Evolutionary conservation across 1,140 invertebrate species (phyloP).

Genomic region (Tetranychus cinnabarinus): DNA sequence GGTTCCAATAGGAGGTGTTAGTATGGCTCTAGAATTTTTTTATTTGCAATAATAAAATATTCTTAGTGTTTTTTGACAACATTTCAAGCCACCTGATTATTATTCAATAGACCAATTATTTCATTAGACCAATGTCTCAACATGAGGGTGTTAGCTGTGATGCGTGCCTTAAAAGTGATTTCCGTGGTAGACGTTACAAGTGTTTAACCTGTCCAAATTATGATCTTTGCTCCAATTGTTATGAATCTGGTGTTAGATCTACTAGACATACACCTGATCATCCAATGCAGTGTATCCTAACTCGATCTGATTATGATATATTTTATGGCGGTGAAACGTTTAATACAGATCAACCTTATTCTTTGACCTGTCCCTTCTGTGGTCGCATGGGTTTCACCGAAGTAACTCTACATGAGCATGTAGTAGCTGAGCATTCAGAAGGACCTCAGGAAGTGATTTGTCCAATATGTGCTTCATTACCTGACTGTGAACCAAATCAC

Average conservation of each 20-base stretch:
- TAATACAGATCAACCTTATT: constrained; percentile 63
- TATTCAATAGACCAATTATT: too few relatives aligned
- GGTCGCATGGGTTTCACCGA: constrained; percentile 87
- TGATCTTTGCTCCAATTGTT: constrained; percentile 88
- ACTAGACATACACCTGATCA: constrained; percentile 80
- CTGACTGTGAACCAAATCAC: constrained; percentile 85
- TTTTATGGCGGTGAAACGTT: constrained; percentile 76
- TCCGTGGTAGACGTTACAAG: constrained; percentile 86
- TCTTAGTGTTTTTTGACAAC: too few relatives aligned
- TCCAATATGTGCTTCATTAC: constrained; percentile 41
- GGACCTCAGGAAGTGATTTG: constrained; percentile 59
- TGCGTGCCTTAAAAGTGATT: constrained; percentile 94
- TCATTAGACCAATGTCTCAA: background rate
- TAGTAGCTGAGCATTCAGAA: constrained; percentile 62
- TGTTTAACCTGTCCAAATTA: constrained; percentile 97
- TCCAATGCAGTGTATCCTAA: constrained; percentile 94
- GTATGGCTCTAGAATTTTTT: too few relatives aligned
- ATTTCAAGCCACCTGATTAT: too few relatives aligned
- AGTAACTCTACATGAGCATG: constrained; percentile 68
- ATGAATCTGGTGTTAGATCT: constrained; percentile 78
- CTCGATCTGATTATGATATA: constrained; percentile 72
- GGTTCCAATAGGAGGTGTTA: too few relatives aligned
- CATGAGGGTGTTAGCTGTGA: constrained; percentile 72
- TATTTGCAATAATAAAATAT: too few relatives aligned
- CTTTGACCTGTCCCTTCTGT: constrained; percentile 89